phyloP scores from a whole-genome alignment of 35 echinoderm and acorn worm genomes.

The Anneissia japonica region DNA sequence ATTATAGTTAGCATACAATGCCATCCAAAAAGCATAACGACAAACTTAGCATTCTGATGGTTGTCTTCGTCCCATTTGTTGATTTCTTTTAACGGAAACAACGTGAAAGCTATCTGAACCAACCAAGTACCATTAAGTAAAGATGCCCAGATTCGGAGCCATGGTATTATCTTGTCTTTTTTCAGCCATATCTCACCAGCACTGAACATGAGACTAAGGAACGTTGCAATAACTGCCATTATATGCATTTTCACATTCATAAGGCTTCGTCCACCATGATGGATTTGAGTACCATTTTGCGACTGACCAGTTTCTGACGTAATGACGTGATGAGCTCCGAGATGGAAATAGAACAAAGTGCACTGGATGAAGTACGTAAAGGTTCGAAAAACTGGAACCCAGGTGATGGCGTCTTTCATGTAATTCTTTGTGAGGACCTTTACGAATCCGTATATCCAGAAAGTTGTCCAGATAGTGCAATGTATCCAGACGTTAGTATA shows the following conservation, averaged over 20 bases:
- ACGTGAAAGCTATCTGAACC: neutral
- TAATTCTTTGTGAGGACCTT: neutral
- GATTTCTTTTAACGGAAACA: neutral
- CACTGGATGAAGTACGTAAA: neutral
- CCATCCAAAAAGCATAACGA: neutral
- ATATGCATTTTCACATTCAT: neutral
- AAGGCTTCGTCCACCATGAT: neutral
- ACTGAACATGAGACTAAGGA: neutral
- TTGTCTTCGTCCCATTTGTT: neutral
- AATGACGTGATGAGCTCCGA: too few species aligned
- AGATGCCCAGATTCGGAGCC: neutral
- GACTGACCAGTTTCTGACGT: too few species aligned
- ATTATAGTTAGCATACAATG: too few species aligned
- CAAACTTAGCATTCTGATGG: neutral
- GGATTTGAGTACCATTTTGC: too few species aligned
- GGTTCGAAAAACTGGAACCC: neutral
- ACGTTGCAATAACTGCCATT: neutral
- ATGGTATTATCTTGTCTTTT: neutral
- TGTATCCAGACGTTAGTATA: neutral
- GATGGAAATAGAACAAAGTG: too few species aligned
- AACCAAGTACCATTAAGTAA: neutral
- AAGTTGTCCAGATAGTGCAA: neutral
- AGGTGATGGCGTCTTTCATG: neutral
- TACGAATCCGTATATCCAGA: neutral
- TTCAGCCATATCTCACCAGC: neutral